phyloP scores from a whole-genome alignment of 1,140 invertebrate genomes.

The Diorhabda sublineata region DNA sequence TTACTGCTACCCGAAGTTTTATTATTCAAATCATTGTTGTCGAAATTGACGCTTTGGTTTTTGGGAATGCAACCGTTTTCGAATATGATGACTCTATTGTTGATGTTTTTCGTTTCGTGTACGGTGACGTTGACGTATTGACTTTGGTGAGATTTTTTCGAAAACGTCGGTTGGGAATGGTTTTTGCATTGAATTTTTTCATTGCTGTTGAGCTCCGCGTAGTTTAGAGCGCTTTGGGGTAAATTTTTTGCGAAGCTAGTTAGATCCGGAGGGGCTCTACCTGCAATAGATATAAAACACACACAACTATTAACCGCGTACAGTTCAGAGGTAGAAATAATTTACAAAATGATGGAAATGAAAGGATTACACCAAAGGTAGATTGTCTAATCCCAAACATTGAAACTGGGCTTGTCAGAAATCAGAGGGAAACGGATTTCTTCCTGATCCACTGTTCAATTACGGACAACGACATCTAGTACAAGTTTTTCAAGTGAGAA shows the following conservation, averaged over 20 bases:
- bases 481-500: too few species aligned
- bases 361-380: too few species aligned
- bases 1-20: constrained; percentile 34
- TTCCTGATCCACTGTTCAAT: too few species aligned
- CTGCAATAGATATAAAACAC: neutral
- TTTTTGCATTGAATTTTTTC: constrained; percentile 43
- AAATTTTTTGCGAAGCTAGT: constrained; percentile 44
- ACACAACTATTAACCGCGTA: neutral
- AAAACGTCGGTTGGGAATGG: constrained; percentile 37
- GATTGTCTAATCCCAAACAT: too few species aligned
- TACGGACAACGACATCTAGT: too few species aligned
- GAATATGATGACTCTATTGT: constrained; percentile 44
- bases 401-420: too few species aligned
- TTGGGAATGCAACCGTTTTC: constrained; percentile 44
- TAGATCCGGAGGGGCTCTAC: constrained; percentile 51
- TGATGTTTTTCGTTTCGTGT: constrained; percentile 43
- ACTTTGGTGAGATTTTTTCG: constrained; percentile 36
- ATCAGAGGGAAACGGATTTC: too few species aligned
- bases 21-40: constrained; percentile 42
- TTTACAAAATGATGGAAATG: too few species aligned
- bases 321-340: too few species aligned
- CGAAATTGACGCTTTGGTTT: constrained; percentile 37
- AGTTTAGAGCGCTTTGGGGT: constrained; percentile 45
- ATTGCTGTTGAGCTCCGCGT: constrained; percentile 38
- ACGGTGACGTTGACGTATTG: constrained; percentile 45